phyloP scores from a whole-genome alignment of 1,140 invertebrate species.

The Papilio machaon region DNA sequence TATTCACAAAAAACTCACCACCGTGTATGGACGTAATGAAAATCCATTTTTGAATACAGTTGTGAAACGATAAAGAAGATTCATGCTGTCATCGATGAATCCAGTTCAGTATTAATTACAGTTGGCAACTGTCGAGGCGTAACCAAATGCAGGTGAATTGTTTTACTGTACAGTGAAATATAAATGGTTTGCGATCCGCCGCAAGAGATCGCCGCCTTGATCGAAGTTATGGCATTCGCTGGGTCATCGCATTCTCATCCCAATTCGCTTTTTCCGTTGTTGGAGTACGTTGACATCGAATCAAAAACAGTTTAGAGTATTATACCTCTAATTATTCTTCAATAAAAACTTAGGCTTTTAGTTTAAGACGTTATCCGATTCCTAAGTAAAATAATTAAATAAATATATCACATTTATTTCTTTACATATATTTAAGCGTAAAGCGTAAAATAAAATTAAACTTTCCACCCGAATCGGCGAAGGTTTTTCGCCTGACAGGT shows the following conservation, averaged over 20 bases:
- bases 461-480: conserved; percentile 39
- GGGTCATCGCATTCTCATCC: conserved; percentile 30
- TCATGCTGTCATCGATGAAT: conserved; percentile 27
- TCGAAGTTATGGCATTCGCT: not conserved
- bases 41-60: conserved; percentile 24
- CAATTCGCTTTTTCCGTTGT: conserved; percentile 9
- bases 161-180: conserved; percentile 24
- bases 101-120: conserved; percentile 36
- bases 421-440: not conserved
- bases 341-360: too few relatives aligned
- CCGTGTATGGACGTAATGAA: conserved; percentile 4
- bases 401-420: too few relatives aligned
- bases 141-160: conserved; percentile 34
- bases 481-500: conserved; percentile 49
- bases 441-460: conserved; percentile 2
- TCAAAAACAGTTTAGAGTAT: not conserved
- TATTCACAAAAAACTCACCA: conserved; percentile 9
- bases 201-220: not conserved
- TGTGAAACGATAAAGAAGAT: conserved; percentile 24
- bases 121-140: conserved; percentile 9
- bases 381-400: too few relatives aligned
- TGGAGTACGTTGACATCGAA: conserved; percentile 5
- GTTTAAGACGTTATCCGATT: too few relatives aligned
- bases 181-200: not conserved
- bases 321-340: not conserved